Evolutionary conservation across 2,797 vertebrate species (phyloP), one percentile per base, ranked within the genome.

Genomic region (Xerus rutilus): DNA sequence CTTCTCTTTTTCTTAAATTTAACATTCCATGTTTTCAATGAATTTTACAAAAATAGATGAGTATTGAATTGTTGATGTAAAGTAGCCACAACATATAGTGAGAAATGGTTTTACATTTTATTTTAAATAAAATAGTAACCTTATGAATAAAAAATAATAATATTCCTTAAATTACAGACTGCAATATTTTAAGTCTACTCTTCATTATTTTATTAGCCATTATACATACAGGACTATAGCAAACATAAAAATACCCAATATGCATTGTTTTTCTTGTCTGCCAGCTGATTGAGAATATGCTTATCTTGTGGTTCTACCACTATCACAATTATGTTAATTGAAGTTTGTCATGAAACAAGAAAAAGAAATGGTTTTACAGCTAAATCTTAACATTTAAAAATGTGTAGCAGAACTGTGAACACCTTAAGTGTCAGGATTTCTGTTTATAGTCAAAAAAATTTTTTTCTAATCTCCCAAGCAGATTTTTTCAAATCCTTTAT

Each of bases 1-100:
- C 7, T 93, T 95, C 45, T 74, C 57, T 96, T 91, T 92, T 20
- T 86, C 30, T 85, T 90, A 70, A 93, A 95, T 87, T 86, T 65
- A 93, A 57, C 6, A 43, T 82, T 69, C 28, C 49, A 74, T 92
- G 10, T 30, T 88, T 90, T 82, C 64, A 73, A 9, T 49, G 7
- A 81, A 79, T 79, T 89, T 87, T 79, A 90, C 32, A 84, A 9
- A 85, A 77, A 78, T 95, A 89, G 91, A 59, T 85, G 14, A 73
- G 10, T 70, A 67, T 59, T 86, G 85, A 76, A 92, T 70, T 59
- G 43, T 64, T 90, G 32, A 54, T 79, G 1, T 64, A 88, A 94
- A 91, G 32, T 45, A 84, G 7, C 17, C 67, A 85, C 62, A 69
- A 86, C 72, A 82, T 92, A 59, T 74, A 78, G 30, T 81, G 47